A percentile compares a stretch with the other conserved stretches of the same genome.
Evolutionary conservation across 2,797 vertebrate genomes (phyloP).

Genomic region (Melanotaenia pygmaea): DNA sequence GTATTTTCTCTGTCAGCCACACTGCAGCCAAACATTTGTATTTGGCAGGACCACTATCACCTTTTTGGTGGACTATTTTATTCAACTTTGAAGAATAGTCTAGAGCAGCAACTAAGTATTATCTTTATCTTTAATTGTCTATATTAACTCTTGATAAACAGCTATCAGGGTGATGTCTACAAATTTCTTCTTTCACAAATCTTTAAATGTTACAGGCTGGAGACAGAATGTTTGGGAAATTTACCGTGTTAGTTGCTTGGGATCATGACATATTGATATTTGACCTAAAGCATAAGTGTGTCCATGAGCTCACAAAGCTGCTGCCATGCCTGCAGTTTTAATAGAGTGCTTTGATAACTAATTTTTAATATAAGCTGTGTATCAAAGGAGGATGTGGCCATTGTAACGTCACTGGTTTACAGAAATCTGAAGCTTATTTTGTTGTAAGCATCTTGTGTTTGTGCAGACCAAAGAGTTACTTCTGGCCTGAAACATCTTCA

Average conservation of each 20-base stretch:
- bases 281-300: too few relatives aligned
- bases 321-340: too few relatives aligned
- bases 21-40: conserved; percentile 58
- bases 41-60: conserved; percentile 44
- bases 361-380: too few relatives aligned
- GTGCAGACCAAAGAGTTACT: neutral
- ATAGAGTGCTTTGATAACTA: too few relatives aligned
- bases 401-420: too few relatives aligned
- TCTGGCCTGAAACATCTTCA: neutral
- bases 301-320: too few relatives aligned
- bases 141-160: neutral
- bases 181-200: neutral
- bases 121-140: neutral
- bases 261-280: neutral
- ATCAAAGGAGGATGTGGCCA: too few relatives aligned
- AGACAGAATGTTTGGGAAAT: neutral
- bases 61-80: conserved; percentile 15
- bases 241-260: neutral
- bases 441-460: neutral
- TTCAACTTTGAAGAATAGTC: conserved; percentile 16
- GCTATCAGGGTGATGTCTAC: neutral
- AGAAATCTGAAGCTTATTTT: too few relatives aligned
- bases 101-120: neutral
- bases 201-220: neutral
- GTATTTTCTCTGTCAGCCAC: conserved; percentile 64